Base-by-base conservation (phyloP, 2,113 vertebrate species). In the Cottus gobio region DNA sequence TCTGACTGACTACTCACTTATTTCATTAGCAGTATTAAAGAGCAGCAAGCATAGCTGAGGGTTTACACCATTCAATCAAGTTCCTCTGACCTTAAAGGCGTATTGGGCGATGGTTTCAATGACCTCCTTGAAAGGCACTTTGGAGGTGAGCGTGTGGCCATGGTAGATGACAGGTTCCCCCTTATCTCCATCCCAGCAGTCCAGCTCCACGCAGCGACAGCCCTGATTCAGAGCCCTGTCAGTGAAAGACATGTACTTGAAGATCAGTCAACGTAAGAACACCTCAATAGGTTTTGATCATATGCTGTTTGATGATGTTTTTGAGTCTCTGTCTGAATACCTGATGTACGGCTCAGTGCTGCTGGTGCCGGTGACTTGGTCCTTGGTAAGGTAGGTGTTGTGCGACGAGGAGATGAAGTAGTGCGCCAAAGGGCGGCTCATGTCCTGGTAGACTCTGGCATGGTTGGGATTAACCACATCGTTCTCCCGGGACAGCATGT, bases 381-480 rank as follows among this genome's bases (percentile, higher is more conserved):
- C 96, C 92, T 95, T 95, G 24, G 97, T 98, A 75, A 99, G 95
- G 87, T 99, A 99, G 54, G 98, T 99, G 74, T 99, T 99, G 91
- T 99, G 98, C 0, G 98, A 99, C 2, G 97, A 96, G 77, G 97
- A 99, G 93, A 99, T 98, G 93, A 96, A 99, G 92, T 99, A 99
- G 86, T 99, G 97, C 50, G 96, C 48, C 18, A 99, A 87, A 1
- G 98, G 97, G 50, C 91, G 95, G 82, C 26, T 94, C 98, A 99
- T 99, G 94, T 99, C 96, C 92, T 99, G 97, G 89, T 95, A 93
- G 28, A 98, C 95, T 1, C 52, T 26, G 3, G 86, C 68, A 62
- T 99, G 97, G 61, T 95, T 89, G 0, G 91, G 94, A 93, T 96
- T 96, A 36, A 98, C 91, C 87, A 97, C 92, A 44, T 96, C 95